These are phyloP conservation scores for Chloroclystis v-ata DNA, from an alignment of 2,888 invertebrate species.

Conservation along the genomic window DNA sequence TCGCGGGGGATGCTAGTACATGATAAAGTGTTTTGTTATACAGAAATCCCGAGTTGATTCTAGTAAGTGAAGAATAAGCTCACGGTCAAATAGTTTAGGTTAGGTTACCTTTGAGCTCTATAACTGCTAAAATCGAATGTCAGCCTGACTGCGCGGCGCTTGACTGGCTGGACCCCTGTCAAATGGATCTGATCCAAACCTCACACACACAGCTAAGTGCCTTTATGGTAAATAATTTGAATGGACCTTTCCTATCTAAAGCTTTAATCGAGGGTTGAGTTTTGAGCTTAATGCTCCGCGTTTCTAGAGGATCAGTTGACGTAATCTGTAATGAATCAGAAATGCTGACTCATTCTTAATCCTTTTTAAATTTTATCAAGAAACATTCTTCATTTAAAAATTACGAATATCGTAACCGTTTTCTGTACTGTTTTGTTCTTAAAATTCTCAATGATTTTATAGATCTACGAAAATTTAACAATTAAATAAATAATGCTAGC, in stretches of 20 bases:
- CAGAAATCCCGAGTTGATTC: no score
- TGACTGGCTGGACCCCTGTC: constrained; percentile 39
- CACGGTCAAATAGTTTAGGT: no score
- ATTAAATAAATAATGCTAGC: no score
- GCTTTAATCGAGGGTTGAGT: constrained; percentile 11
- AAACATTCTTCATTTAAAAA: no score
- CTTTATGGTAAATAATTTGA: constrained; percentile 17
- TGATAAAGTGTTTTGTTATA: no score
- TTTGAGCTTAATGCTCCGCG: neutral
- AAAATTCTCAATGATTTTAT: no score
- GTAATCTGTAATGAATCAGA: neutral
- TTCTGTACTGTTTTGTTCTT: no score
- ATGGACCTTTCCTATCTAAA: constrained; percentile 14
- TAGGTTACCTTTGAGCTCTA: neutral
- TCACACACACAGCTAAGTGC: constrained; percentile 25
- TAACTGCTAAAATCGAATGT: constrained; percentile 28
- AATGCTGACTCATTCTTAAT: neutral
- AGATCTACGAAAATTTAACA: no score
- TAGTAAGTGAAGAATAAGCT: no score
- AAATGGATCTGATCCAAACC: constrained; percentile 38
- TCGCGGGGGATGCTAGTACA: no score
- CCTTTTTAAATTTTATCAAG: neutral
- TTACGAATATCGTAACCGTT: no score
- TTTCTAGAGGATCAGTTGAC: neutral
- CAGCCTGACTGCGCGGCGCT: constrained; percentile 25